phyloP scores from a whole-genome alignment of 1,140 invertebrate genomes.

The Meloidogyne hapla region DNA sequence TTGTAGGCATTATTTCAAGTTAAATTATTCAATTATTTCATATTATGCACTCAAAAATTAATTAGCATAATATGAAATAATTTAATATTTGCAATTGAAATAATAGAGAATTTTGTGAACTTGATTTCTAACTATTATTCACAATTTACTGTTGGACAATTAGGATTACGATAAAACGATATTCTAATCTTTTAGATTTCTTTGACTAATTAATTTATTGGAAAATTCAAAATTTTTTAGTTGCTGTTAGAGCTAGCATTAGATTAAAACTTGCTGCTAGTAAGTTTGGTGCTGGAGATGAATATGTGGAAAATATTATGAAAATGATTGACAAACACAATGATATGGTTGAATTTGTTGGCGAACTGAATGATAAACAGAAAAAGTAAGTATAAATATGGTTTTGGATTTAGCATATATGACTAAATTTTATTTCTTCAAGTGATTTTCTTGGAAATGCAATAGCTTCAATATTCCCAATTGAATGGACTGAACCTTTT shows the following conservation, averaged over 20 bases:
- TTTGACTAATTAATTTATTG: too few relatives aligned
- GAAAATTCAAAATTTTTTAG: too few relatives aligned
- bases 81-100: too few relatives aligned
- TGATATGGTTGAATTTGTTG: constrained; percentile 22
- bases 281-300: not conserved
- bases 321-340: constrained; percentile 11
- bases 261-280: constrained; percentile 25
- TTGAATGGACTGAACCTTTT: constrained; percentile 33
- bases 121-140: too few relatives aligned
- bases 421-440: not conserved
- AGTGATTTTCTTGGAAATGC: constrained; percentile 31
- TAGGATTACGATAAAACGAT: too few relatives aligned
- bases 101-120: too few relatives aligned
- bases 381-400: constrained; percentile 14
- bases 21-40: too few relatives aligned
- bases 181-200: too few relatives aligned
- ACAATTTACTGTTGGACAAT: too few relatives aligned
- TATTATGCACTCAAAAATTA: too few relatives aligned
- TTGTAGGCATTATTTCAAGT: too few relatives aligned
- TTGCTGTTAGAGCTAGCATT: constrained; percentile 22
- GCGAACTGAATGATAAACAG: constrained; percentile 26
- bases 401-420: not conserved
- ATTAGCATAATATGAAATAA: too few relatives aligned
- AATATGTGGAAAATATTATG: not conserved
- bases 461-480: constrained; percentile 30